A percentile compares a stretch with the other conserved stretches of the same genome.
Evolutionary conservation across 2,888 invertebrate species (phyloP).

Genomic region (Euspilapteryx auroguttella): DNA sequence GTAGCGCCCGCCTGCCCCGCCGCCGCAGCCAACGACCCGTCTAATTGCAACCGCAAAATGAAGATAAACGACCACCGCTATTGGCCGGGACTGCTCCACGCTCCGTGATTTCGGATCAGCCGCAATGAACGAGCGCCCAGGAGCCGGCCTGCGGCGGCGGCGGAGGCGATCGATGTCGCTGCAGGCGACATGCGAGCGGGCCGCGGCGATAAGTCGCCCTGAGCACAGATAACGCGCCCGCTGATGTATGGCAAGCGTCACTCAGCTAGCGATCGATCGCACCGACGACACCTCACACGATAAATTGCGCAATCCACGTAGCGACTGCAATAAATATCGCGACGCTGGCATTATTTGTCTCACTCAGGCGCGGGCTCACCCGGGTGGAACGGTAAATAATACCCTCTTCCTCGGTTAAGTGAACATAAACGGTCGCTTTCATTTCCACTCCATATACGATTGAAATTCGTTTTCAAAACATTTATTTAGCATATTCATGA

Average conservation of each 20-base stretch:
- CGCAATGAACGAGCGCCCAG: too few relatives aligned
- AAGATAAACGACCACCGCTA: slow-evolving; percentile 70
- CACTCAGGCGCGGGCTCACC: slow-evolving; percentile 56
- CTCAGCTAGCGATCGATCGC: slow-evolving; percentile 50
- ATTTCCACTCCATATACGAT: slow-evolving; percentile 61
- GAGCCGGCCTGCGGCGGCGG: slow-evolving; percentile 14
- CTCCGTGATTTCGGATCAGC: too few relatives aligned
- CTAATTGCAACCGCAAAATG: slow-evolving; percentile 71
- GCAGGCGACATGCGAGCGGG: slow-evolving; percentile 17
- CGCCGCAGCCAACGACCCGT: slow-evolving; percentile 67
- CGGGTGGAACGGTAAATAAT: slow-evolving; percentile 60
- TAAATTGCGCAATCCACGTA: slow-evolving; percentile 59
- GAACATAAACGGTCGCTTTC: slow-evolving; percentile 61
- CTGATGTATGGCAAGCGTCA: slow-evolving; percentile 50
- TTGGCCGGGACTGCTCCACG: slow-evolving; percentile 61
- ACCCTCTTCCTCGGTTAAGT: slow-evolving; percentile 61
- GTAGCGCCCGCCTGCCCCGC: slow-evolving; percentile 30
- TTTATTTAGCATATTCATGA: slow-evolving; percentile 49
- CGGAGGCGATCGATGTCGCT: slow-evolving; percentile 15
- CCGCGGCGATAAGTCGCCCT: slow-evolving; percentile 43
- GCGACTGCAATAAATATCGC: slow-evolving; percentile 57
- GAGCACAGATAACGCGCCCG: slow-evolving; percentile 53
- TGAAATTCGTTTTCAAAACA: slow-evolving; percentile 57
- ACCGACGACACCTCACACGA: slow-evolving; percentile 50
- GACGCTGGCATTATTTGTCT: slow-evolving; percentile 53